Evolutionary conservation across 2,797 vertebrate species (phyloP).

Genomic region (Danio aesculapii): DNA sequence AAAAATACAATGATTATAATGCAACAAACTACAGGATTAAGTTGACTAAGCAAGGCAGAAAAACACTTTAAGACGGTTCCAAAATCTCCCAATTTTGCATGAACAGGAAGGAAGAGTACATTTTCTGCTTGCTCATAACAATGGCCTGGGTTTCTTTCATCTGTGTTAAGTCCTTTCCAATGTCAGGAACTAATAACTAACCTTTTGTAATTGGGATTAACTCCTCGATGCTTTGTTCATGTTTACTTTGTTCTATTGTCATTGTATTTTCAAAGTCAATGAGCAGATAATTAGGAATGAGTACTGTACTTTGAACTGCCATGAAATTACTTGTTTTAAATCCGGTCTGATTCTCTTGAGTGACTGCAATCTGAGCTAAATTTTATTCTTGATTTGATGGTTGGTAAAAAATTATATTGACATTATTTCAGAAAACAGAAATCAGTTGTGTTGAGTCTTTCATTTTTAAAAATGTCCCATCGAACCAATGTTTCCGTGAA

Average conservation of each 20-base stretch:
- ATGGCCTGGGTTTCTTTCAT: conserved; percentile 55
- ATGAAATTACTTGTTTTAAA: conserved; percentile 1
- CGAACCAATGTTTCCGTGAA: too few species aligned
- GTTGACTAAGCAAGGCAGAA: neutral
- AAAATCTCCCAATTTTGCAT: neutral
- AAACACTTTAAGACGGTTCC: neutral
- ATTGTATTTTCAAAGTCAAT: conserved; percentile 57
- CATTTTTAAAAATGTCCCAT: too few species aligned
- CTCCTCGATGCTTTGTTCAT: conserved; percentile 50
- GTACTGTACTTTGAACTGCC: conserved; percentile 45
- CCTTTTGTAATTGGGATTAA: conserved; percentile 60
- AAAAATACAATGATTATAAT: neutral
- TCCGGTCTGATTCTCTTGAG: neutral
- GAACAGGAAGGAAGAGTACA: conserved; percentile 47
- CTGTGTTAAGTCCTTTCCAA: conserved; percentile 45
- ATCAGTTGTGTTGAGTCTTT: too few species aligned
- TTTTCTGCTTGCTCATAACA: conserved; percentile 48
- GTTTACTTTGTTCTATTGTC: conserved; percentile 63
- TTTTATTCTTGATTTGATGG: conserved; percentile 6
- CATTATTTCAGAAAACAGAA: too few species aligned
- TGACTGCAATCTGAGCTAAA: neutral
- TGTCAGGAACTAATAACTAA: conserved; percentile 55
- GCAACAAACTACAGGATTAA: neutral
- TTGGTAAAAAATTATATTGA: neutral
- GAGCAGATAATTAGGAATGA: conserved; percentile 61